Conservation (phyloP, 1,140 invertebrate genomes). For the Cylas formicarius region DNA sequence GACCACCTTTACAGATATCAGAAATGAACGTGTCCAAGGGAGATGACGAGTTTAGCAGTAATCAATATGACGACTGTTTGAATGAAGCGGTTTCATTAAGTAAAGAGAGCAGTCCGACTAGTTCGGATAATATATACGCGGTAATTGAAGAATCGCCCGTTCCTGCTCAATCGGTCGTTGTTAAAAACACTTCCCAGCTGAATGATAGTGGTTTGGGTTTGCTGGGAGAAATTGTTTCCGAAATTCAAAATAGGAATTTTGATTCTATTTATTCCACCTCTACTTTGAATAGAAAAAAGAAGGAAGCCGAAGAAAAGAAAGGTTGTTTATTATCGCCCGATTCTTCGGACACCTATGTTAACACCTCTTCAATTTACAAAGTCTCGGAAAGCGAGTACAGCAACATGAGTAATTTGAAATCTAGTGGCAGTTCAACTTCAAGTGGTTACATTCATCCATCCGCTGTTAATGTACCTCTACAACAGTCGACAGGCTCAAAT, state of each 20-base stretch:
- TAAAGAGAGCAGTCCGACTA: slow-evolving; percentile 50
- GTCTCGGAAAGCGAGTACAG: slow-evolving; percentile 53
- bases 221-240: slow-evolving; percentile 75
- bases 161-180: slow-evolving; percentile 45
- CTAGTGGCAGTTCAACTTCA: slow-evolving; percentile 52
- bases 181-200: slow-evolving; percentile 42
- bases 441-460: slow-evolving; percentile 67
- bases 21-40: slow-evolving; percentile 7
- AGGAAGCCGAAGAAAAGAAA: slow-evolving; percentile 39
- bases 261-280: slow-evolving; percentile 80
- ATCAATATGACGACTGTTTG: slow-evolving; percentile 68
- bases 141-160: slow-evolving; percentile 69
- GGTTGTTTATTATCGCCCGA: slow-evolving; percentile 39
- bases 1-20: slow-evolving; percentile 46
- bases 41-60: slow-evolving; percentile 43
- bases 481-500: slow-evolving; percentile 15
- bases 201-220: slow-evolving; percentile 61
- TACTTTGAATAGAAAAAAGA: slow-evolving; percentile 56
- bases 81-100: slow-evolving; percentile 56
- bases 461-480: slow-evolving; percentile 52
- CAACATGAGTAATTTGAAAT: slow-evolving; percentile 51
- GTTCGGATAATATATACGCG: slow-evolving; percentile 73
- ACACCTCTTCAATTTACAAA: slow-evolving; percentile 50
- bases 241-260: slow-evolving; percentile 75
- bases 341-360: slow-evolving; percentile 45